Evolutionary conservation across 2,888 invertebrate species (phyloP).

Genomic region (Opisthograptis luteolata): DNA sequence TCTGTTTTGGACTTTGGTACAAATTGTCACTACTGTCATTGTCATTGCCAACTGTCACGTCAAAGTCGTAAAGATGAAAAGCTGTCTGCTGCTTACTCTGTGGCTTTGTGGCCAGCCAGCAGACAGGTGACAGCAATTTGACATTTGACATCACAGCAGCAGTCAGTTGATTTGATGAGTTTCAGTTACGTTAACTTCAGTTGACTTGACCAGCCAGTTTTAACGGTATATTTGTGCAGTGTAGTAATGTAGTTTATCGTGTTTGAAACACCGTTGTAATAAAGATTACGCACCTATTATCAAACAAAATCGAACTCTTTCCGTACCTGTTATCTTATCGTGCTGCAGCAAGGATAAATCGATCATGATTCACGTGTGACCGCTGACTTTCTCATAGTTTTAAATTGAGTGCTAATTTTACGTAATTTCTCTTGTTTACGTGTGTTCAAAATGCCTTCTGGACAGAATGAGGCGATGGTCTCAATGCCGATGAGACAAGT

Average conservation of each 20-base stretch:
- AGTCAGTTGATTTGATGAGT: too few species aligned
- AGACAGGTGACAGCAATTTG: too few species aligned
- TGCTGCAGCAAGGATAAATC: constrained; percentile 46
- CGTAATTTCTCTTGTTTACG: constrained; percentile 37
- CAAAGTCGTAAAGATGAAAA: too few species aligned
- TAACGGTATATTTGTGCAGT: background rate
- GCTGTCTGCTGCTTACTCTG: too few species aligned
- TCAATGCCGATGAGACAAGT: constrained; percentile 75
- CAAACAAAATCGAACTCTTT: background rate
- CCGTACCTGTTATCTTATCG: constrained; percentile 22
- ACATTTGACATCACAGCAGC: too few species aligned
- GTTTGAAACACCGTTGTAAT: background rate
- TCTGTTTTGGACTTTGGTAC: too few species aligned
- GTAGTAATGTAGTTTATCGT: background rate
- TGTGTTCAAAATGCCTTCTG: constrained; percentile 66
- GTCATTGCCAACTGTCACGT: too few species aligned
- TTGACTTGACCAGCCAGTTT: background rate
- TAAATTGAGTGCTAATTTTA: constrained; percentile 28
- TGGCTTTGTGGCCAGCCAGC: too few species aligned
- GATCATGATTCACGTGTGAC: constrained; percentile 51
- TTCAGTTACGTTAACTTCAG: background rate
- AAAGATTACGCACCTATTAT: too few species aligned
- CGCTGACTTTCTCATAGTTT: constrained; percentile 37
- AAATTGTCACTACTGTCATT: too few species aligned
- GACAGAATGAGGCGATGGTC: constrained; percentile 67